Evolutionary conservation across 1,140 invertebrate genomes (phyloP).

Genomic region (Drepana arcuata): DNA sequence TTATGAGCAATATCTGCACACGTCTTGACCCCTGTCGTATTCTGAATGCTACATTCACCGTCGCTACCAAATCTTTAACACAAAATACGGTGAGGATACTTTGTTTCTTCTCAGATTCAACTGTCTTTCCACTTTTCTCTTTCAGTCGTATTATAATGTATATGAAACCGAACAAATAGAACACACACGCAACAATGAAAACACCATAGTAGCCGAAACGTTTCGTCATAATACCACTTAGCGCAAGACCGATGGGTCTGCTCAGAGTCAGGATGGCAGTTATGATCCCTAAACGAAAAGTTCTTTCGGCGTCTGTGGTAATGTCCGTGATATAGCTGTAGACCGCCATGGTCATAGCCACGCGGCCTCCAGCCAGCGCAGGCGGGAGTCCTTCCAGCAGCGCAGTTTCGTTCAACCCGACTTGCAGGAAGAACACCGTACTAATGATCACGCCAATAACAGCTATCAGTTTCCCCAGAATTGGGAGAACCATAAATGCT

Average conservation of each 20-base stretch:
- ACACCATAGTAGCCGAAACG: conserved; percentile 66
- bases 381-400: conserved; percentile 71
- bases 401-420: conserved; percentile 70
- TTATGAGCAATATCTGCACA: conserved; percentile 62
- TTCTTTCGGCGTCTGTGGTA: conserved; percentile 72
- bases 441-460: conserved; percentile 69
- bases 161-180: conserved; percentile 61
- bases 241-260: conserved; percentile 60
- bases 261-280: conserved; percentile 71
- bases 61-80: conserved; percentile 59
- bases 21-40: conserved; percentile 49
- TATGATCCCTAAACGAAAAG: conserved; percentile 73
- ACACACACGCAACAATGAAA: conserved; percentile 56
- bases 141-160: conserved; percentile 63
- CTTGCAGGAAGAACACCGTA: conserved; percentile 71
- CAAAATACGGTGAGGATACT: conserved; percentile 49
- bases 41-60: conserved; percentile 68
- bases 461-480: conserved; percentile 71
- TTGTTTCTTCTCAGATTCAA: conserved; percentile 30
- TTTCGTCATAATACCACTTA: conserved; percentile 65
- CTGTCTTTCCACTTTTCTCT: conserved; percentile 45
- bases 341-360: conserved; percentile 73
- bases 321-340: conserved; percentile 76
- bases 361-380: conserved; percentile 71
- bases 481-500: conserved; percentile 73